A percentile compares a stretch with the other conserved stretches of the same genome.
phyloP scores from a whole-genome alignment of 2,888 invertebrate species.

The Lycia hirtaria region DNA sequence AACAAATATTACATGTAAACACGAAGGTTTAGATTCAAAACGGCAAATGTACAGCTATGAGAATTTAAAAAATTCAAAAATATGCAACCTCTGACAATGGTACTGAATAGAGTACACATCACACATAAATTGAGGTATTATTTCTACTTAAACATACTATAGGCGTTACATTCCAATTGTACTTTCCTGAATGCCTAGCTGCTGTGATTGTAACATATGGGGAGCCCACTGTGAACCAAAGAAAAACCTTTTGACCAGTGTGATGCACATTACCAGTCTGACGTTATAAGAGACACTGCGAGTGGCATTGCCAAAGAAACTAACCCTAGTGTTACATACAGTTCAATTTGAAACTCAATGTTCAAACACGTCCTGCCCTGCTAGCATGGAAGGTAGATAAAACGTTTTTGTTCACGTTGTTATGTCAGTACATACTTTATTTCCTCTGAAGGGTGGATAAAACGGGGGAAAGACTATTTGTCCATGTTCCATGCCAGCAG shows the following conservation, averaged over 20 bases:
- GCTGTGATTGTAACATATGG: slow-evolving; percentile 22
- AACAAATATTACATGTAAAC: slow-evolving; percentile 25
- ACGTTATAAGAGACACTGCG: too few relatives aligned
- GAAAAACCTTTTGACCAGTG: neutral
- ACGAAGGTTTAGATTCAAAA: slow-evolving; percentile 34
- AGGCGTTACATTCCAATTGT: slow-evolving; percentile 43
- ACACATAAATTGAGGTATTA: slow-evolving; percentile 40
- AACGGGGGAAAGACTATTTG: too few relatives aligned
- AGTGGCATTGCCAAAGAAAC: too few relatives aligned
- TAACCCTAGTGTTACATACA: too few relatives aligned
- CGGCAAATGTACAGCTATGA: slow-evolving; percentile 45
- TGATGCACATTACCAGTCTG: neutral
- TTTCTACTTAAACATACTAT: slow-evolving; percentile 42
- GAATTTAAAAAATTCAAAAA: slow-evolving; percentile 47
- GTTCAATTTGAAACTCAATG: too few relatives aligned
- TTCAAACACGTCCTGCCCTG: too few relatives aligned
- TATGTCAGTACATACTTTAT: too few relatives aligned
- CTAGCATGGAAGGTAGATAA: too few relatives aligned
- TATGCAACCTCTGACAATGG: slow-evolving; percentile 44
- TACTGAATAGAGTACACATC: slow-evolving; percentile 40
- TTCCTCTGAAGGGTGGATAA: too few relatives aligned
- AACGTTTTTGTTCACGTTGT: too few relatives aligned
- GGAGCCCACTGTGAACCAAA: slow-evolving; percentile 5
- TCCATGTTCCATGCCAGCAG: too few relatives aligned
- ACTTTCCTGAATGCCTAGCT: slow-evolving; percentile 41